Base-by-base conservation (phyloP, 1,140 invertebrate species). In the Penaeus japonicus region DNA sequence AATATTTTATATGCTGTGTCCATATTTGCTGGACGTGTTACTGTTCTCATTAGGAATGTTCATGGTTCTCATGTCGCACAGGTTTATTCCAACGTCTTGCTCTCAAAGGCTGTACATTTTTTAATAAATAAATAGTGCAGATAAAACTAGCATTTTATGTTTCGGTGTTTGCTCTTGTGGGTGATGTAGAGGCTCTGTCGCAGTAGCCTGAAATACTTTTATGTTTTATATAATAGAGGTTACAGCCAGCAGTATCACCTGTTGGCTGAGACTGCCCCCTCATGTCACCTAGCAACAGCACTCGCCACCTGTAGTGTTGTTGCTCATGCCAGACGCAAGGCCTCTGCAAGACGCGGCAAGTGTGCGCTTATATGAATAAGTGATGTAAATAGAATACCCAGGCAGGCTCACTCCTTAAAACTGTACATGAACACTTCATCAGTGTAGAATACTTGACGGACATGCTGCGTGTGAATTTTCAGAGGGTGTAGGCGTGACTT, bases 321-420 rank as follows among this genome's bases (percentile, higher is more conserved):
- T 88, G 87, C 87, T 88, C 87, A 88, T 88, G 87, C 87, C 85
- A 87, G 32, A 87, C 30, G 77, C 59, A 87, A 83, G 80, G 80
- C 87, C 85, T 83, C 79, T 83, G 30, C 47, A 57, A 83, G 80
- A 78, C 78, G 80, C 87, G 87, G 81, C 80, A 88, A 84, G n/a
- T 59, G 73, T 88, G 87, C 87, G 87, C 87, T 83, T 88, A 73
- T 79, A 62, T 87, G 70, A 87, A 88, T 85, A 88, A 88, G 87
- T 88, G 87, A 88, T 88, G 87, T 88, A 88, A 73, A 88, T 88
- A 88, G 87, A 80, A 88, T 88, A 88, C 87, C 87, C 80, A 88
- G 80, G 87, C 87, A 88, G 87, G 87, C 87, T 88, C 87, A 88
- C 87, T 88, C 87, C 87, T 86, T 86, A 79, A 39, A 79, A 65